Evolutionary conservation across 2,113 vertebrate species (phyloP).

Genomic region (Oreochromis tanganicae): DNA sequence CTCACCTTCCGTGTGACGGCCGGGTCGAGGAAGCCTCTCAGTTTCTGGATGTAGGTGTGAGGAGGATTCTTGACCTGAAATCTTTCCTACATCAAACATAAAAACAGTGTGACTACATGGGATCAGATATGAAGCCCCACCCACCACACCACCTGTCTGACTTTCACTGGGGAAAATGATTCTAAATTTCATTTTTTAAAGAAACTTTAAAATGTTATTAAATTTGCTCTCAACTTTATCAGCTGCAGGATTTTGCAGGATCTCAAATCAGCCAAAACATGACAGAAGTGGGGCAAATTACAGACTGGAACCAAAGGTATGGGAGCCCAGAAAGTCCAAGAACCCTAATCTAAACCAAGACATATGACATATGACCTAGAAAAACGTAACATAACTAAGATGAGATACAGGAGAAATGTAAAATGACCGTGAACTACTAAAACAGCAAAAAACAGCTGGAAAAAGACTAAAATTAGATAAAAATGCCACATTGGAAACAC

Average conservation of each 20-base stretch:
- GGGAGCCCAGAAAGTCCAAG: neutral
- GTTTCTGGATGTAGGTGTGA: constrained; percentile 91
- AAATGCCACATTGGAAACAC: neutral
- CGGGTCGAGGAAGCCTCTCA: constrained; percentile 88
- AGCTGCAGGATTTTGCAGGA: neutral
- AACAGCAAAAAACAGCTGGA: neutral
- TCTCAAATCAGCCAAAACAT: neutral
- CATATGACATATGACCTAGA: neutral
- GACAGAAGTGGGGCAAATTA: neutral
- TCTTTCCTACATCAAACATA: constrained; percentile 75
- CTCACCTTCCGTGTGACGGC: constrained; percentile 87
- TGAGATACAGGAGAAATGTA: neutral
- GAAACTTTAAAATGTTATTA: neutral
- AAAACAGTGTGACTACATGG: neutral
- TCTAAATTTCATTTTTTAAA: neutral
- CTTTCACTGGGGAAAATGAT: neutral
- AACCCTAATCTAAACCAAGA: neutral
- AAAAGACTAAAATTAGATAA: neutral
- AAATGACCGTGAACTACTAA: neutral
- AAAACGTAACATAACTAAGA: neutral
- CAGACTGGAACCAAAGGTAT: neutral
- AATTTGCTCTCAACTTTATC: neutral
- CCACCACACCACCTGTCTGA: neutral
- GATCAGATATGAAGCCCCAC: neutral
- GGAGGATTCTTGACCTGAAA: constrained; percentile 97